These are phyloP conservation scores for Nyctibius bracteatus DNA, from an alignment of 2,113 vertebrate genomes.

Conservation along the genomic window DNA sequence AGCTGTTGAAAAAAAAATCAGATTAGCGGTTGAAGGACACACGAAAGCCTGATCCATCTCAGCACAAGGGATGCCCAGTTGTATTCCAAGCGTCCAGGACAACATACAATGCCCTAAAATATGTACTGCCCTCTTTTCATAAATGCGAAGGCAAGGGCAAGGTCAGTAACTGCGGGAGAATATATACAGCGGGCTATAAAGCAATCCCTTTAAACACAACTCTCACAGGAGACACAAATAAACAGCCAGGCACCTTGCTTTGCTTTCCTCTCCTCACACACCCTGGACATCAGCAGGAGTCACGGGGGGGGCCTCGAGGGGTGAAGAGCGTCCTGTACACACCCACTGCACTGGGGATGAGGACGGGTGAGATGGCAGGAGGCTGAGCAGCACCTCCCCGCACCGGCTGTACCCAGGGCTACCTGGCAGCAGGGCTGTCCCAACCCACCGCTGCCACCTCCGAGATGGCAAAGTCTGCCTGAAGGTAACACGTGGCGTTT, in stretches of 20 bases:
- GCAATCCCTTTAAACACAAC: slow-evolving; percentile 30
- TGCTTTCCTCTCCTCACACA: background rate
- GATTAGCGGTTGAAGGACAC: background rate
- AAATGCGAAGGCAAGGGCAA: slow-evolving; percentile 50
- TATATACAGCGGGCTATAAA: slow-evolving; percentile 50
- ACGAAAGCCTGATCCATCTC: background rate
- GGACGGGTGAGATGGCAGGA: background rate
- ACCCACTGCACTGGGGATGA: background rate
- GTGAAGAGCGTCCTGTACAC: background rate
- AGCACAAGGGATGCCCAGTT: background rate
- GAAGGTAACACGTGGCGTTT: background rate
- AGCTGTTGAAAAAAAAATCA: background rate
- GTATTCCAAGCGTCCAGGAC: background rate
- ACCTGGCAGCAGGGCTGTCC: background rate
- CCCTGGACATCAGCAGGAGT: background rate
- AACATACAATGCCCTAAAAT: slow-evolving; percentile 4
- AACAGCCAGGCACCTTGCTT: slow-evolving; percentile 6
- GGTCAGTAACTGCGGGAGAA: slow-evolving; percentile 9
- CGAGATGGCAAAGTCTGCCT: background rate
- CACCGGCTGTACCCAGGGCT: background rate
- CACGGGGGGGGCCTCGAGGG: background rate
- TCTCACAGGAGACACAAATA: slow-evolving; percentile 16
- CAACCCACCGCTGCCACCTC: background rate
- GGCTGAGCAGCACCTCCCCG: background rate
- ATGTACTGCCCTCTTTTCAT: slow-evolving; percentile 7